Evolutionary conservation across 2,113 vertebrate species (phyloP).

Genomic region (Cercopithecus mona): DNA sequence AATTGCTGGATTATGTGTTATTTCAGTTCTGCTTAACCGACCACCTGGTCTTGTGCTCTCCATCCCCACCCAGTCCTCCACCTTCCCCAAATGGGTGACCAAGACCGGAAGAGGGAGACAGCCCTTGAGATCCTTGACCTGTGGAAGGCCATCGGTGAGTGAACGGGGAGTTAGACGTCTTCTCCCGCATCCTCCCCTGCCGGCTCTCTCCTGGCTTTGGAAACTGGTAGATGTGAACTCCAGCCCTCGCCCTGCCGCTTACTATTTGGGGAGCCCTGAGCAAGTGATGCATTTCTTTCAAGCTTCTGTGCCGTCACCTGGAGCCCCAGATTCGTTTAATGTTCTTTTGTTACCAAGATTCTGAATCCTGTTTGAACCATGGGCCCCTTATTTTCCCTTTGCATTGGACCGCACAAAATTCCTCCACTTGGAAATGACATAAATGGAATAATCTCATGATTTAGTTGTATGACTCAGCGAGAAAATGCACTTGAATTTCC

Average conservation of each 20-base stretch:
- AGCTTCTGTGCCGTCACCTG: no score
- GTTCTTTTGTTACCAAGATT: not conserved
- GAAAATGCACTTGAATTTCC: not conserved
- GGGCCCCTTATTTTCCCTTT: no score
- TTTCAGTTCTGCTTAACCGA: no score
- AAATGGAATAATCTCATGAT: no score
- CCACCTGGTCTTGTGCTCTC: no score
- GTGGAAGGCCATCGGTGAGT: not conserved
- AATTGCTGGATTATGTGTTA: not conserved
- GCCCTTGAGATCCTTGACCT: not conserved
- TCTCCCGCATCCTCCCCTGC: rapidly evolving
- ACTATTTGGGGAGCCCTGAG: not conserved
- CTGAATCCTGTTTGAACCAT: no score
- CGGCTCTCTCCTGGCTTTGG: not conserved
- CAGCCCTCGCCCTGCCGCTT: not conserved
- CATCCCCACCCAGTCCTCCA: not conserved
- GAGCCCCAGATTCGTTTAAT: not conserved
- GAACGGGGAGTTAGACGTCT: rapidly evolving
- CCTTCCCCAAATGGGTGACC: not conserved
- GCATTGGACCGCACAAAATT: not conserved
- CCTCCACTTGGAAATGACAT: not conserved
- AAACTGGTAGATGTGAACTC: rapidly evolving
- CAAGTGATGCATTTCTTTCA: not conserved
- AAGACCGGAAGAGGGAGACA: rapidly evolving
- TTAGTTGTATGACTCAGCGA: not conserved